These are phyloP conservation scores for Syngnathus floridae DNA, from an alignment of 2,113 vertebrate genomes.

Conservation along the genomic window DNA sequence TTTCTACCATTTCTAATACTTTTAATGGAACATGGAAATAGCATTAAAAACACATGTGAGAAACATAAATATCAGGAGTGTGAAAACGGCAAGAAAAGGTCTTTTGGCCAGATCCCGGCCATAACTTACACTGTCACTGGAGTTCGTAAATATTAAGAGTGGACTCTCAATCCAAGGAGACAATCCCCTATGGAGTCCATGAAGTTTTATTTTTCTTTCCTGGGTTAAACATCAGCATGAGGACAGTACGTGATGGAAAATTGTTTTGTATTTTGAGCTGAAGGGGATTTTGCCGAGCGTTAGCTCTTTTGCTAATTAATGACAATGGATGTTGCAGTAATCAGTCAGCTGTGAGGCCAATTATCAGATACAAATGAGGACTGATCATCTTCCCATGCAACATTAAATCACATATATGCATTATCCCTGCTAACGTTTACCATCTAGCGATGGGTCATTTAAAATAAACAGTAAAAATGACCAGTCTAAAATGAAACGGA, in stretches of 20 bases:
- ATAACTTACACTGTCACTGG: slow-evolving; percentile 61
- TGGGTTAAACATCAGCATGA: slow-evolving; percentile 27
- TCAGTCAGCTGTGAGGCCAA: slow-evolving; percentile 4
- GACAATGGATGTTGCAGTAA: not conserved
- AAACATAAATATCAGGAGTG: slow-evolving; percentile 64
- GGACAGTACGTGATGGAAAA: slow-evolving; percentile 6
- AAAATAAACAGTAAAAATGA: not conserved
- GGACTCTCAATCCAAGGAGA: slow-evolving; percentile 56
- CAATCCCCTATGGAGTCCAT: slow-evolving; percentile 16
- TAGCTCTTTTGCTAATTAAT: not conserved
- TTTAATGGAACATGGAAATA: slow-evolving; percentile 46
- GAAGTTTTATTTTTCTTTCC: slow-evolving; percentile 25
- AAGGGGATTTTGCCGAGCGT: not conserved
- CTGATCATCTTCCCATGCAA: not conserved
- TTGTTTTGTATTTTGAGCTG: slow-evolving; percentile 1
- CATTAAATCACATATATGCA: not conserved
- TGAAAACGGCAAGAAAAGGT: slow-evolving; percentile 57
- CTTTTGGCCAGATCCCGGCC: slow-evolving; percentile 44
- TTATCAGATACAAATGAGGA: slow-evolving; percentile 2
- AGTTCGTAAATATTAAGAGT: slow-evolving; percentile 66
- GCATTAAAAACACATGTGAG: slow-evolving; percentile 41
- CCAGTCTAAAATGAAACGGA: not conserved
- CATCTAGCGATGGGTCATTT: not conserved
- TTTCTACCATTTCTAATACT: slow-evolving; percentile 1
- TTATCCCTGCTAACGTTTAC: not conserved